Evolutionary conservation across 1,140 invertebrate species (phyloP).

Genomic region (Drosophila cardini): DNA sequence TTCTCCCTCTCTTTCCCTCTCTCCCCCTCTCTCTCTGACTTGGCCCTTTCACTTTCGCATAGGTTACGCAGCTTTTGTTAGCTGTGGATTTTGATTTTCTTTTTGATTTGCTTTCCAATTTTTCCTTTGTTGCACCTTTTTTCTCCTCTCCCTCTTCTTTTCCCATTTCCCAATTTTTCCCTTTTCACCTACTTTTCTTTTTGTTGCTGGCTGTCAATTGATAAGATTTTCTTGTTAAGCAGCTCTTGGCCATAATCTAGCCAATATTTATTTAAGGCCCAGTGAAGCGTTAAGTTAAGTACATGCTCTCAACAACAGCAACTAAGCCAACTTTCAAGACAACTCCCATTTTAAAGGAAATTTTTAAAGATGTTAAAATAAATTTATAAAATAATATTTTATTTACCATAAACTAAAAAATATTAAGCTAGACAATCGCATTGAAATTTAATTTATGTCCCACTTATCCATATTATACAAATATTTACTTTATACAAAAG

Average conservation of each 20-base stretch:
- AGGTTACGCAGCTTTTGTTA: conserved; percentile 8
- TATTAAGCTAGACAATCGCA: too few relatives aligned
- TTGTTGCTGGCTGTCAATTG: conserved; percentile 33
- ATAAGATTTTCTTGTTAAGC: conserved; percentile 24
- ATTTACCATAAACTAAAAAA: too few relatives aligned
- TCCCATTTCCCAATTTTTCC: not conserved
- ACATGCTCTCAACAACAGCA: conserved; percentile 3
- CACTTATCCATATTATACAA: too few relatives aligned
- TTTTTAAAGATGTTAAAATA: too few relatives aligned
- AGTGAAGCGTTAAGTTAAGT: conserved; percentile 12
- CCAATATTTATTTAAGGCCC: conserved; percentile 28
- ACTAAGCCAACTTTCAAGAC: not conserved
- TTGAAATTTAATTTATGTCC: too few relatives aligned
- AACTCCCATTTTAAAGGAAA: not conserved
- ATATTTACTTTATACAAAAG: too few relatives aligned
- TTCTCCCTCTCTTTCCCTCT: not conserved
- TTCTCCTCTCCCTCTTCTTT: too few relatives aligned
- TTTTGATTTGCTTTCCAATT: conserved; percentile 29
- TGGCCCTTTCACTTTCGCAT: conserved; percentile 7
- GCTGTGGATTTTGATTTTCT: conserved; percentile 27
- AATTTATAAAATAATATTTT: not conserved
- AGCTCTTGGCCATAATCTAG: conserved; percentile 11
- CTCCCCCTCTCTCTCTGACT: not conserved
- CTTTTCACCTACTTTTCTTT: not conserved
- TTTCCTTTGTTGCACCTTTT: conserved; percentile 38